Percentiles rank a stretch among this genome's conserved stretches.
These are phyloP conservation scores for Listronotus oregonensis DNA, from an alignment of 1,140 invertebrate species.

Conservation along the genomic window DNA sequence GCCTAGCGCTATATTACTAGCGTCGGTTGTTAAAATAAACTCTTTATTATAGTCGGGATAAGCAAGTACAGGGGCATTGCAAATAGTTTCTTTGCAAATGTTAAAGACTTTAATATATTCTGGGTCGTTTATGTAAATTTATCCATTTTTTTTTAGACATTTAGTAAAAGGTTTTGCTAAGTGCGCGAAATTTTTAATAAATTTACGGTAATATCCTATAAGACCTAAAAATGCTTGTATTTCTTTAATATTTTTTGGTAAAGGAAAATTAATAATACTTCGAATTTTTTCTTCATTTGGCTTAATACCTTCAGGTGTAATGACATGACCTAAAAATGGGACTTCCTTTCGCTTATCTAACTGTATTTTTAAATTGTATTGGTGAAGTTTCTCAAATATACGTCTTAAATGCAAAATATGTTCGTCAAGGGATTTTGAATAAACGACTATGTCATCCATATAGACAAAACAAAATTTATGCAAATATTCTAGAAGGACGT, in stretches of 20 bases:
- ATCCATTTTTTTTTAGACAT: constrained; percentile 13
- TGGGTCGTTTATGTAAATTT: neutral
- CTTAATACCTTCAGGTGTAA: constrained; percentile 39
- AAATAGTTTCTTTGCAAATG: constrained; percentile 27
- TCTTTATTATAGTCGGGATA: constrained; percentile 11
- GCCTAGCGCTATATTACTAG: constrained; percentile 40
- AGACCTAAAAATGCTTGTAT: neutral
- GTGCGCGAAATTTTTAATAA: neutral
- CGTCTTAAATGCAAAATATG: constrained; percentile 4
- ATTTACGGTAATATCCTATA: constrained; percentile 1
- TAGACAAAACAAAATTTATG: constrained; percentile 45
- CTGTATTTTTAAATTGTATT: constrained; percentile 5
- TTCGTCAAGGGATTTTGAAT: constrained; percentile 2
- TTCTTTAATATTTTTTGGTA: constrained; percentile 3
- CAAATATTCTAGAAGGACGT: constrained; percentile 14
- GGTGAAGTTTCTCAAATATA: neutral
- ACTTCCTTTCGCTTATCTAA: constrained; percentile 27
- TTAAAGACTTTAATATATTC: constrained; percentile 12
- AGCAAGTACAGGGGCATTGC: constrained; percentile 28
- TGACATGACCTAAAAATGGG: constrained; percentile 38
- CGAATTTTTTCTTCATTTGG: constrained; percentile 37
- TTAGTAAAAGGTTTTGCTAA: constrained; percentile 11
- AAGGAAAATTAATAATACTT: constrained; percentile 10
- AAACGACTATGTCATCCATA: constrained; percentile 51
- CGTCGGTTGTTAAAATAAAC: constrained; percentile 53